Conservation (phyloP, 2,888 invertebrate species). For the Volucella inflata region DNA sequence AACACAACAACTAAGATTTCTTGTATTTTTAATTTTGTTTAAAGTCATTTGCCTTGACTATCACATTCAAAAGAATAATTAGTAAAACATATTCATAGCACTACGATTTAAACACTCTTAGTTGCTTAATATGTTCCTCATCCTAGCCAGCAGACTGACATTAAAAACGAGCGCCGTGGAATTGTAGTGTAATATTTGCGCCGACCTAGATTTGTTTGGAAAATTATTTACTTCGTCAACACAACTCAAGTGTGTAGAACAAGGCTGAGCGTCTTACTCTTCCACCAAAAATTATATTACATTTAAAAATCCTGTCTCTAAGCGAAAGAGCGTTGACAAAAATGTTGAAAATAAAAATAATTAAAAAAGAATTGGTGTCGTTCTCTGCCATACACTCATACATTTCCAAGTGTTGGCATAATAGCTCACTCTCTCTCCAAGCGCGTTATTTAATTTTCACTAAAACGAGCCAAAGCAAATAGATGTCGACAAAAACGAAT, state of each 20-base stretch:
- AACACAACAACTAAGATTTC: too few species aligned
- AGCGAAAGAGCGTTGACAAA: too few species aligned
- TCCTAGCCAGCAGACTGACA: background rate
- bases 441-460: slow-evolving; percentile 65
- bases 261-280: background rate
- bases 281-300: slow-evolving; percentile 28
- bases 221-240: slow-evolving; percentile 47
- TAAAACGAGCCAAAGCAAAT: slow-evolving; percentile 61
- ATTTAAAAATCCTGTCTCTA: background rate
- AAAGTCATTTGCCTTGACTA: too few species aligned
- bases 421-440: slow-evolving; percentile 37
- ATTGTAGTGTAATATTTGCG: slow-evolving; percentile 31
- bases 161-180: slow-evolving; percentile 8
- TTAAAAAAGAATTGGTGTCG: too few species aligned
- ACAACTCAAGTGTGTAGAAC: slow-evolving; percentile 15
- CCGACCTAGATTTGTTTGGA: slow-evolving; percentile 49
- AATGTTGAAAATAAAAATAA: too few species aligned
- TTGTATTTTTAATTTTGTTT: too few species aligned
- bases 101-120: too few species aligned
- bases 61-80: too few species aligned
- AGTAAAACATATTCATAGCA: too few species aligned
- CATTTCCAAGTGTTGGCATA: background rate
- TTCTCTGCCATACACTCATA: too few species aligned
- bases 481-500: background rate
- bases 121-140: too few species aligned